Conservation (phyloP, 1,140 invertebrate genomes). For the Thereuonema tuberculata region DNA sequence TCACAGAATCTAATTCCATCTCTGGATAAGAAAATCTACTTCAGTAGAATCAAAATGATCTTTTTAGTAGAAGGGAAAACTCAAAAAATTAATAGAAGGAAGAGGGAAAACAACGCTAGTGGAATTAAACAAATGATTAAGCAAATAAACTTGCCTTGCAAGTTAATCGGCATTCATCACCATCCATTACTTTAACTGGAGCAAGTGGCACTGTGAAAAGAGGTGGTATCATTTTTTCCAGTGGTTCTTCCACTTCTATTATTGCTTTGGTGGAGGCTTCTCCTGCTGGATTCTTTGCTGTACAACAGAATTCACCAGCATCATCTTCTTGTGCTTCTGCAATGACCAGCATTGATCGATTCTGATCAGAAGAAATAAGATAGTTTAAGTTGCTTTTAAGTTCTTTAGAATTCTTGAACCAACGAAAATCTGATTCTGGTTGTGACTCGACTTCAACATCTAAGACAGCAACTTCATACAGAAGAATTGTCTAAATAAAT, state of each 20-base stretch:
- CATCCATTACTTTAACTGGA: conserved; percentile 76
- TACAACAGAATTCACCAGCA: conserved; percentile 65
- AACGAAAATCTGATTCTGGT: conserved; percentile 69
- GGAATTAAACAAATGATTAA: no score
- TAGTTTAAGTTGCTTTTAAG: conserved; percentile 44
- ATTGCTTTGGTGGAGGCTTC: conserved; percentile 68
- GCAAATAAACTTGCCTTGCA: conserved; percentile 47
- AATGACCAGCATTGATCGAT: conserved; percentile 65
- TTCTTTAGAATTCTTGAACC: conserved; percentile 51
- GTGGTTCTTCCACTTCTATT: conserved; percentile 42
- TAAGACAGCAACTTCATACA: conserved; percentile 60
- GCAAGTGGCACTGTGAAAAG: conserved; percentile 54
- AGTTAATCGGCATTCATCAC: conserved; percentile 64
- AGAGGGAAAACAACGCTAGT: no score
- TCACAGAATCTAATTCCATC: no score
- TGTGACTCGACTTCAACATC: conserved; percentile 59
- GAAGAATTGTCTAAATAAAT: conserved; percentile 33
- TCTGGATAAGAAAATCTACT: no score
- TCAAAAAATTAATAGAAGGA: no score
- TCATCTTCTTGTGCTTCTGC: conserved; percentile 55
- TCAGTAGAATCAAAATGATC: no score
- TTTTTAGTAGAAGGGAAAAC: no score
- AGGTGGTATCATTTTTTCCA: conserved; percentile 50
- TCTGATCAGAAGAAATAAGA: conserved; percentile 55
- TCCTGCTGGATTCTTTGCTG: conserved; percentile 73